Evolutionary conservation across 1,140 invertebrate genomes (phyloP).

Genomic region (Sminthurinus signatus): DNA sequence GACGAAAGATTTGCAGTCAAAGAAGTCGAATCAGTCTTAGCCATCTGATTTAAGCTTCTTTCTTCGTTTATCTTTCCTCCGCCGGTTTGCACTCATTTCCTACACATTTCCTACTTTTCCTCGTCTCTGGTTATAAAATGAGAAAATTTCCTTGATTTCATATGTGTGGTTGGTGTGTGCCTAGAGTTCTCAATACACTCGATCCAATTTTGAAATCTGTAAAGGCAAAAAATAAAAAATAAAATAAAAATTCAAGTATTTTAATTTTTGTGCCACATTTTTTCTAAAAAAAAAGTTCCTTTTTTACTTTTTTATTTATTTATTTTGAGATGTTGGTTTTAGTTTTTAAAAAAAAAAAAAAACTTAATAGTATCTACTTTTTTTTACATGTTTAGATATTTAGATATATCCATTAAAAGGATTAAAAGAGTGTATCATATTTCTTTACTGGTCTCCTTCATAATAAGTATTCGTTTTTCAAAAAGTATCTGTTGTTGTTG

Average conservation of each 20-base stretch:
- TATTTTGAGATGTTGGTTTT: no score
- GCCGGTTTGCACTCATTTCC: neutral
- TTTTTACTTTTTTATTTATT: no score
- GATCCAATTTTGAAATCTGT: neutral
- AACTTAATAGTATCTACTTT: no score
- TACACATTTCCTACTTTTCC: neutral
- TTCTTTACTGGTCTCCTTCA: no score
- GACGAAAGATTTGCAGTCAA: conserved; percentile 1
- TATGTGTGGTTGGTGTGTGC: neutral
- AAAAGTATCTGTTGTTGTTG: no score
- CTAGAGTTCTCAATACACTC: neutral
- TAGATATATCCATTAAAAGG: no score
- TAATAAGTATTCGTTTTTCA: no score
- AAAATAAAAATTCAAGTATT: neutral
- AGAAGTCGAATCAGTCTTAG: neutral
- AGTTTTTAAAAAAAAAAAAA: no score
- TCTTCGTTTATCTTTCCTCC: conserved; percentile 5
- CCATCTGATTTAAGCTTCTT: conserved; percentile 5
- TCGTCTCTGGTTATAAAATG: no score
- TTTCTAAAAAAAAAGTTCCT: no score
- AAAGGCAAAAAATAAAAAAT: neutral
- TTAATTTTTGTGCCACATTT: neutral
- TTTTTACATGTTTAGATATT: no score
- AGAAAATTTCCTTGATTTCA: neutral
- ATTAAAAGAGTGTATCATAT: no score